Evolutionary conservation across 2,888 invertebrate genomes (phyloP), one percentile per base, ranked within the genome.

Genomic region (Limenitis camilla): DNA sequence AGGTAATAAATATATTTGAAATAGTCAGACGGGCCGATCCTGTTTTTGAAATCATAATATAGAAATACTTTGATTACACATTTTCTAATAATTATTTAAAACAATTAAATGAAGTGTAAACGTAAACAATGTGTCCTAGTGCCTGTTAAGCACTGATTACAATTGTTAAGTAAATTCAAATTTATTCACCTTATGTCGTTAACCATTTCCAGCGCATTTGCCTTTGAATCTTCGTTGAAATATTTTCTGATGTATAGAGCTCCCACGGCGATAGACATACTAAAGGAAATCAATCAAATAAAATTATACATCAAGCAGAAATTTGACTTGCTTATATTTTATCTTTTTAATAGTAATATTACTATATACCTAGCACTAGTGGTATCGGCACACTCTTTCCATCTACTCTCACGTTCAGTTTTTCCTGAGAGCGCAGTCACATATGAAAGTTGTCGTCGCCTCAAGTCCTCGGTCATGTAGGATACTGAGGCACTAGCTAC

Each of bases 381-480:
- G 8, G 93, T 92, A 62, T 94, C 94, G 27, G 94, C 92, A 72
- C 96, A 97, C 74, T 96, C 96, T 85, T 96, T 96, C 97, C 97
- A 97, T 10, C 96, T 89, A 40, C 96, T 92, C 74, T 95, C 95
- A 51, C 94, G 88, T 72, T 95, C 95, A 0, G 94, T 94, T 73
- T 93, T 92, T 1, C 96, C 96, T 5, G 93, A 93, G 6, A 96
- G 86, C 0, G 92, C 92, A 0, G 95, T 94, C 48, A 93, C 92
- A 78, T 95, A 97, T 35, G 92, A 90, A 46, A 96, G 82, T 71
- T 96, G 95, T 0, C 95, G 88, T 48, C 93, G 91, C 5, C 96
- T 90, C 53, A 95, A 89, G 50, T 90, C 90, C 47, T 96, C 95
- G 0, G 92, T 93, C 57, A 97, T 83, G 75, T 95, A 97, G 4